A percentile compares a stretch with the other conserved stretches of the same genome.
These are phyloP conservation scores for Sinotaia quadrata DNA, from an alignment of 2,888 invertebrate genomes.

Conservation along the genomic window DNA sequence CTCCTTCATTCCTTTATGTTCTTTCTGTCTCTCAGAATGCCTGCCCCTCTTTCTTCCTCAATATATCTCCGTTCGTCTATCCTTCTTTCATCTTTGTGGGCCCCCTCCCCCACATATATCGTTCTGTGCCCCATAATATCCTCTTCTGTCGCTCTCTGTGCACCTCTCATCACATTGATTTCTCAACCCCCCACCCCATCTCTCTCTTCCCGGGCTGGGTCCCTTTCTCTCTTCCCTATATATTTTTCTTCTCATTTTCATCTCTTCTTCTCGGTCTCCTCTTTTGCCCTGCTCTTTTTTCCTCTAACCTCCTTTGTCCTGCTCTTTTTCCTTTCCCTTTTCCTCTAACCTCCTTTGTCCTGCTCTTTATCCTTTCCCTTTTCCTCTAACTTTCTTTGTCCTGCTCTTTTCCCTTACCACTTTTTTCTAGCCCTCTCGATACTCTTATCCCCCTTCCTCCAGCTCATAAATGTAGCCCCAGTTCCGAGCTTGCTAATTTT, in stretches of 20 bases:
- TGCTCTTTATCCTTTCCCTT: conserved; percentile 2
- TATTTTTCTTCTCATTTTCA: conserved; percentile 5
- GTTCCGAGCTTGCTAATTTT: no score
- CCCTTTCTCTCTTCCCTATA: conserved; percentile 1
- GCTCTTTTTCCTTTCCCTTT: not conserved
- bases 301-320: not conserved
- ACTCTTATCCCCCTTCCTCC: no score
- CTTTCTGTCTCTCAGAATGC: not conserved
- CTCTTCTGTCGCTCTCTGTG: no score
- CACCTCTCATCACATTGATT: no score
- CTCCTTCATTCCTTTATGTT: not conserved
- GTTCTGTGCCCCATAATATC: no score
- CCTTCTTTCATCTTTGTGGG: not conserved
- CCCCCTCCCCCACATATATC: no score
- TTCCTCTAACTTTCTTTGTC: conserved; percentile 2
- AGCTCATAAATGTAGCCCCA: no score
- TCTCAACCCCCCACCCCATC: no score
- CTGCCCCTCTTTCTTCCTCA: not conserved
- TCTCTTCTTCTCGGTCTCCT: not conserved
- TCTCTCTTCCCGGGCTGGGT: not conserved
- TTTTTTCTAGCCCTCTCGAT: no score
- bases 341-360: not conserved
- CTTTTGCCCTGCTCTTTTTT: not conserved
- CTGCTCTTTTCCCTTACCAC: no score
- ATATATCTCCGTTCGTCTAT: no score